Percentiles rank a stretch among this genome's conserved stretches.
These are phyloP conservation scores for Leucopsar rothschildi DNA, from an alignment of 2,113 vertebrate species.

Conservation along the genomic window DNA sequence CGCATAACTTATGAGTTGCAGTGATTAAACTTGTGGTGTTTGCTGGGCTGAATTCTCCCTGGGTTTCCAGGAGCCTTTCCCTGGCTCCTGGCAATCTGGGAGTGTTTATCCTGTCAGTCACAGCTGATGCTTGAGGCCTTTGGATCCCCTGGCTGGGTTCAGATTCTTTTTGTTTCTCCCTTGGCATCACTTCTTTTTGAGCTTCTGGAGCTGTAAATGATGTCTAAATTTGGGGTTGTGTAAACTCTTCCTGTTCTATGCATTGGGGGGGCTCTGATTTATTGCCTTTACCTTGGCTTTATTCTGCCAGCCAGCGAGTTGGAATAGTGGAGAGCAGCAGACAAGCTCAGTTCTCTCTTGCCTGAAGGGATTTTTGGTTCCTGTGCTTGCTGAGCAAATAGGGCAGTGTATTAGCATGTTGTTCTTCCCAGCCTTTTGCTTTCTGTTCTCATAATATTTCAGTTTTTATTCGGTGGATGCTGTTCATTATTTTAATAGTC, in stretches of 20 bases:
- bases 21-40: background rate
- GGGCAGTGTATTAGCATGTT: background rate
- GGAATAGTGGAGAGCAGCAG: background rate
- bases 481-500: background rate
- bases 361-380: background rate
- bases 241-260: accelerated
- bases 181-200: background rate
- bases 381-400: background rate
- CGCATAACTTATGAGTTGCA: background rate
- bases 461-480: background rate
- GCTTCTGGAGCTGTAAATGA: background rate
- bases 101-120: background rate
- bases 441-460: background rate
- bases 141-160: background rate
- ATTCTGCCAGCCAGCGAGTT: background rate
- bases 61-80: constrained; percentile 16
- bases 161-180: background rate
- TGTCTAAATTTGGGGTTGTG: background rate
- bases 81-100: background rate
- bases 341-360: background rate
- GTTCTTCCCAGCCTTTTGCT: background rate
- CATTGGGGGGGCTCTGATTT: background rate
- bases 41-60: background rate
- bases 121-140: constrained; percentile 16
- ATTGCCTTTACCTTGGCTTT: background rate